Evolutionary conservation across 2,113 vertebrate genomes (phyloP), one percentile per base, ranked within the genome.

Genomic region (Chunga burmeisteri): DNA sequence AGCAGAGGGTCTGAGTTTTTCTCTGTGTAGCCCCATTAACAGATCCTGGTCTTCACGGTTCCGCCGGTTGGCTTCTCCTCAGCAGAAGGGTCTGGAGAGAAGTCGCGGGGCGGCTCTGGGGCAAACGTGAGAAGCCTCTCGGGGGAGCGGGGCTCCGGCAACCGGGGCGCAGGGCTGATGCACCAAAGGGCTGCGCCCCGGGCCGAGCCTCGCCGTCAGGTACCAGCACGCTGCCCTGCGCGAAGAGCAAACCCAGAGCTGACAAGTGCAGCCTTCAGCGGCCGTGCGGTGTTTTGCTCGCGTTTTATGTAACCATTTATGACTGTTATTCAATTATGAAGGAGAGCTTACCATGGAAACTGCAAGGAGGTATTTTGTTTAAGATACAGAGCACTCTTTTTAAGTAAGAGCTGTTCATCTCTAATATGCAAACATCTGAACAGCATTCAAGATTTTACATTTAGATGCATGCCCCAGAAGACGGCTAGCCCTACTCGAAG

Each of bases 311-410:
- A 90, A 91, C 42, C 70, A 13, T 46, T 78, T 88, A 6, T 14
- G 21, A 86, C 86, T 88, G 79, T 91, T 87, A 93, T 22, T 95
- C 63, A 62, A 11, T 23, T 68, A 50, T 16, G 94, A 79, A 80
- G 95, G 90, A 97, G 92, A 89, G 70, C 65, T 94, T 65, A 59
- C 97, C 97, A 94, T 90, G 97, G 96, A 96, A 95, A 93, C 94
- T 71, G 86, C 38, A 27, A 70, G 77, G 86, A 91, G 83, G 86
- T 86, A 66, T 52, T 81, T 79, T 75, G 75, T 47, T 77, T 52
- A 94, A 90, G 86, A 96, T 65, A 83, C 38, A 73, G 53, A 79
- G 63, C 86, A 58, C 89, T 58, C 66, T 53, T 70, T 36, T 36
- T 38, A 40, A 88, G 49, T 50, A 79, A 56, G 91, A 85, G 86